These are phyloP conservation scores for Apus apus DNA, from an alignment of 2,113 vertebrate species.

Conservation along the genomic window DNA sequence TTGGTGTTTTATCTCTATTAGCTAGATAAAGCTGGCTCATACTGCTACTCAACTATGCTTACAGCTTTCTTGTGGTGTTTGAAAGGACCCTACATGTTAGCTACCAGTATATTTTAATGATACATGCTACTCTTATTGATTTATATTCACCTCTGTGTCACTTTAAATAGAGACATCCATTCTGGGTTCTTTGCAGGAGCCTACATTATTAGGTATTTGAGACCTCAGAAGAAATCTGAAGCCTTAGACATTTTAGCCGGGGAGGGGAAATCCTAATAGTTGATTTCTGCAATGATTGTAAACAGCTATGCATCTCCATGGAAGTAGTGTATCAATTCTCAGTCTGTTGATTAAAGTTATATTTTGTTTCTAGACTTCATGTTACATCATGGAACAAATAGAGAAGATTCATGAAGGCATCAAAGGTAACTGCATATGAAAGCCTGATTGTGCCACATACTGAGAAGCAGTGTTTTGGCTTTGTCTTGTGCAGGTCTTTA, in stretches of 20 bases:
- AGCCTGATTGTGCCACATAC: background rate
- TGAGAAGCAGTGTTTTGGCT: background rate
- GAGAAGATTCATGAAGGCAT: background rate
- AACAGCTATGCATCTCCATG: background rate
- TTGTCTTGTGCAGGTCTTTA: background rate
- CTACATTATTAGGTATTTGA: background rate
- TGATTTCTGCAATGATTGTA: background rate
- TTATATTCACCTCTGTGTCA: background rate
- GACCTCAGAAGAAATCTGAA: background rate
- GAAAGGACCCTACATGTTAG: background rate
- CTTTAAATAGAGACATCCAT: background rate
- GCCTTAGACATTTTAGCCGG: too few relatives aligned
- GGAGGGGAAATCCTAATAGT: background rate
- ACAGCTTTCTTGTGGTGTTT: background rate
- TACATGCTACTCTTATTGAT: background rate
- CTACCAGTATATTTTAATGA: background rate
- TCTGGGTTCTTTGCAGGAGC: background rate
- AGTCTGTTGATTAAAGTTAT: background rate
- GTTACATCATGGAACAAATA: background rate
- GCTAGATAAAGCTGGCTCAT: background rate
- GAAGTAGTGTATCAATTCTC: background rate
- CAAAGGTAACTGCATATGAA: rapidly evolving
- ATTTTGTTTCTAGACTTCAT: background rate
- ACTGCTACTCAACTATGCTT: background rate
- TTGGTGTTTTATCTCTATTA: background rate